Conservation (phyloP, 2,888 invertebrate genomes). For the Electrophaes corylata region DNA sequence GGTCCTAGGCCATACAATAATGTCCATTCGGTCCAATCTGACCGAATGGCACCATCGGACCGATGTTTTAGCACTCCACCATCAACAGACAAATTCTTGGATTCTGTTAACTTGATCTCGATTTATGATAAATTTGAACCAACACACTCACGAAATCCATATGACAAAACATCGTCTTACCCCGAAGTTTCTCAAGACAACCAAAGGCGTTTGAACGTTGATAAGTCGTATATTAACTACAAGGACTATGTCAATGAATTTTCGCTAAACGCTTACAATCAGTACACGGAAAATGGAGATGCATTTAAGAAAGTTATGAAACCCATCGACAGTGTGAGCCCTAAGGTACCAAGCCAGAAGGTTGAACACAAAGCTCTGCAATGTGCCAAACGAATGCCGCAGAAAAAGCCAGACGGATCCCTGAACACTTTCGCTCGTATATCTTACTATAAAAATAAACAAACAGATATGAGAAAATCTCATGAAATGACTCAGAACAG, state of each 20-base stretch:
- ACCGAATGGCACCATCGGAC: slow-evolving; percentile 6
- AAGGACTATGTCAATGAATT: slow-evolving; percentile 64
- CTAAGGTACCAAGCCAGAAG: slow-evolving; percentile 42
- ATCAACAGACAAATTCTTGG: slow-evolving; percentile 18
- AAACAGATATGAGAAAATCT: slow-evolving; percentile 52
- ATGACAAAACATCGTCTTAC: slow-evolving; percentile 1
- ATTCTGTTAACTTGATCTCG: slow-evolving; percentile 23
- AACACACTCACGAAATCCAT: slow-evolving; percentile 10
- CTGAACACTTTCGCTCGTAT: slow-evolving; percentile 74
- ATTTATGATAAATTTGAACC: slow-evolving; percentile 25
- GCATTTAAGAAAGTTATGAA: slow-evolving; percentile 45
- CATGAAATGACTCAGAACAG: slow-evolving; percentile 26
- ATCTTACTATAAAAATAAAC: slow-evolving; percentile 73
- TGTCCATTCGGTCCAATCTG: not conserved
- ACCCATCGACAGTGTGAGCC: slow-evolving; percentile 43
- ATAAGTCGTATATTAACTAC: slow-evolving; percentile 32
- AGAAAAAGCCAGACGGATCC: slow-evolving; percentile 62
- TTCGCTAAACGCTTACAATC: slow-evolving; percentile 34
- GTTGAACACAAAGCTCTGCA: slow-evolving; percentile 45
- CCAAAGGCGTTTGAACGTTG: slow-evolving; percentile 33
- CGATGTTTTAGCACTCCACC: slow-evolving; percentile 17
- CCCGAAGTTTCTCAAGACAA: slow-evolving; percentile 20
- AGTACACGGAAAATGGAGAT: slow-evolving; percentile 9
- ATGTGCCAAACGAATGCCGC: slow-evolving; percentile 60
- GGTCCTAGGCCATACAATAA: slow-evolving; percentile 8